Evolutionary conservation across 2,888 invertebrate species (phyloP).

Genomic region (Morpho deidamia): DNA sequence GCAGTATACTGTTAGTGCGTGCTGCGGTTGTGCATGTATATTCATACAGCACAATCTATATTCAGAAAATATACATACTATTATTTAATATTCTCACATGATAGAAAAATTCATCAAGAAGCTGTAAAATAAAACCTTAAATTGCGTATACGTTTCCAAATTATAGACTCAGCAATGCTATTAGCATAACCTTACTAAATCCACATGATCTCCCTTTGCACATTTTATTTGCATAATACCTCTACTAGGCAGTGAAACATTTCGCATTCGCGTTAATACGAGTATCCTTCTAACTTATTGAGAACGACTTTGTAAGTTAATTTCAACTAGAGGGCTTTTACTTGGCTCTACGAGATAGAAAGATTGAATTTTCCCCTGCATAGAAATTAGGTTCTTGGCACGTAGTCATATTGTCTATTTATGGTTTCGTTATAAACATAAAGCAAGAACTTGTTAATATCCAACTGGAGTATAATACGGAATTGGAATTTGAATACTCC

Average conservation of each 20-base stretch:
- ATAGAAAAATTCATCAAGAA: neutral
- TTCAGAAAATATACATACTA: no score
- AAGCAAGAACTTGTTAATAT: no score
- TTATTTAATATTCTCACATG: no score
- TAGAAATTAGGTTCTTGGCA: slow-evolving; percentile 6
- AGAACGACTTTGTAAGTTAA: slow-evolving; percentile 8
- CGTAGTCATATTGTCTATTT: slow-evolving; percentile 2
- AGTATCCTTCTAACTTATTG: slow-evolving; percentile 8
- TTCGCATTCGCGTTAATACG: slow-evolving; percentile 9
- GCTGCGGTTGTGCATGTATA: no score
- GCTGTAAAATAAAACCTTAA: slow-evolving; percentile 2
- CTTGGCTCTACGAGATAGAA: slow-evolving; percentile 7
- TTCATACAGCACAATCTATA: no score
- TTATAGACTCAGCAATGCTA: slow-evolving; percentile 3
- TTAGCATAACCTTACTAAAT: slow-evolving; percentile 12
- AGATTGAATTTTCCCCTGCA: slow-evolving; percentile 10
- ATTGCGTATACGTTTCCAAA: neutral
- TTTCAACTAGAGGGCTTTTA: slow-evolving; percentile 10
- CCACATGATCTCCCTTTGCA: slow-evolving; percentile 5
- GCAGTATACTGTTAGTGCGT: no score
- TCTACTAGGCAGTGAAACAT: slow-evolving; percentile 5
- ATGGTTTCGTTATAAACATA: neutral
- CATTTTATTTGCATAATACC: slow-evolving; percentile 12
- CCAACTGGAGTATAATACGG: no score
- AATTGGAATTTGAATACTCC: no score